phyloP scores from a whole-genome alignment of 1,140 invertebrate species.

The Sitophilus oryzae region DNA sequence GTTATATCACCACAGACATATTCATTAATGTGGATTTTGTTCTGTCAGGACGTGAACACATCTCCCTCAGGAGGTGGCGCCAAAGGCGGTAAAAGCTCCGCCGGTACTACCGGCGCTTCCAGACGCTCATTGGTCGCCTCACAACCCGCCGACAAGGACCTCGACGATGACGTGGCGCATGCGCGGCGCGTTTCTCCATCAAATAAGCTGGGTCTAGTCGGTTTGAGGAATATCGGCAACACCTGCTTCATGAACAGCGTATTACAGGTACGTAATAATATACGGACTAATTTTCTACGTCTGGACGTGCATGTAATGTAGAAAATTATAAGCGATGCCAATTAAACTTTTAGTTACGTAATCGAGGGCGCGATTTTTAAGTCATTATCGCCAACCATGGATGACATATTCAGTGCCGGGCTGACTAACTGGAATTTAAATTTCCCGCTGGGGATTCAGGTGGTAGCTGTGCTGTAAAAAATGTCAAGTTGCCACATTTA shows the following conservation, averaged over 20 bases:
- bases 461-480: no score
- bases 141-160: conserved; percentile 27
- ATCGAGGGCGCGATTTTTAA: no score
- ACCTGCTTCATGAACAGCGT: conserved; percentile 98
- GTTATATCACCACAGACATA: neutral
- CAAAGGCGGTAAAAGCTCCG: conserved; percentile 13
- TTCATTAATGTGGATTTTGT: conserved; percentile 5
- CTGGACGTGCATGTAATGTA: no score
- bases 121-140: conserved; percentile 21
- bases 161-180: conserved; percentile 19
- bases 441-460: no score
- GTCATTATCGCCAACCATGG: no score
- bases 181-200: conserved; percentile 15
- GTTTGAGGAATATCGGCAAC: conserved; percentile 87
- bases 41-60: conserved; percentile 19
- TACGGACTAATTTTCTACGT: no score
- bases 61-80: conserved; percentile 17
- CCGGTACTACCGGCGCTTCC: conserved; percentile 19
- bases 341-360: no score
- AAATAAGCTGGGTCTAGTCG: conserved; percentile 61
- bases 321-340: no score
- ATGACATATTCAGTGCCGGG: no score
- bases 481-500: no score
- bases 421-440: no score
- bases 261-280: conserved; percentile 55